Evolutionary conservation across 1,140 invertebrate species (phyloP).

Genomic region (Papilio helenus): DNA sequence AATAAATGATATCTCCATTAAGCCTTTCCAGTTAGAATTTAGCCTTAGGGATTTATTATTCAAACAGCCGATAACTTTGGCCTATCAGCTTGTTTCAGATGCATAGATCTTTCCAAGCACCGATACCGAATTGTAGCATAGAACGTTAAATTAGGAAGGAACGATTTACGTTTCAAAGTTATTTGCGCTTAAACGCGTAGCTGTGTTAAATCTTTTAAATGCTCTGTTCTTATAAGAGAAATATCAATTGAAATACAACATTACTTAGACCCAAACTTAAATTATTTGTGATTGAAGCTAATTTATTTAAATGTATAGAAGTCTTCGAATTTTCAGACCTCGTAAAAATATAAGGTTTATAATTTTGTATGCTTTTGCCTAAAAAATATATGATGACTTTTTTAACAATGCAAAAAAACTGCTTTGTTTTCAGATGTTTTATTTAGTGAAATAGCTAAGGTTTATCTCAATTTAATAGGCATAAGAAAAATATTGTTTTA

Average conservation of each 20-base stretch:
- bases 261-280: neutral
- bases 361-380: no score
- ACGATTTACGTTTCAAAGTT: slow-evolving; percentile 35
- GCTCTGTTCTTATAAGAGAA: neutral
- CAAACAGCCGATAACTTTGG: slow-evolving; percentile 49
- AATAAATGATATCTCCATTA: slow-evolving; percentile 46
- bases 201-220: neutral
- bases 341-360: no score
- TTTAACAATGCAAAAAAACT: no score
- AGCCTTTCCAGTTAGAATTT: slow-evolving; percentile 36
- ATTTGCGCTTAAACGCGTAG: slow-evolving; percentile 22
- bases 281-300: neutral
- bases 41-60: slow-evolving; percentile 49
- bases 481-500: neutral
- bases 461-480: neutral
- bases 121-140: slow-evolving; percentile 27
- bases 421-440: no score
- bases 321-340: neutral
- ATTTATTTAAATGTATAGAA: neutral
- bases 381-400: no score
- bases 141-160: slow-evolving; percentile 34
- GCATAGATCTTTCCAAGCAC: slow-evolving; percentile 30
- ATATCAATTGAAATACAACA: neutral
- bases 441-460: no score
- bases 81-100: slow-evolving; percentile 34